Conservation (phyloP, 2,888 invertebrate species). For the Sesia bembeciformis region DNA sequence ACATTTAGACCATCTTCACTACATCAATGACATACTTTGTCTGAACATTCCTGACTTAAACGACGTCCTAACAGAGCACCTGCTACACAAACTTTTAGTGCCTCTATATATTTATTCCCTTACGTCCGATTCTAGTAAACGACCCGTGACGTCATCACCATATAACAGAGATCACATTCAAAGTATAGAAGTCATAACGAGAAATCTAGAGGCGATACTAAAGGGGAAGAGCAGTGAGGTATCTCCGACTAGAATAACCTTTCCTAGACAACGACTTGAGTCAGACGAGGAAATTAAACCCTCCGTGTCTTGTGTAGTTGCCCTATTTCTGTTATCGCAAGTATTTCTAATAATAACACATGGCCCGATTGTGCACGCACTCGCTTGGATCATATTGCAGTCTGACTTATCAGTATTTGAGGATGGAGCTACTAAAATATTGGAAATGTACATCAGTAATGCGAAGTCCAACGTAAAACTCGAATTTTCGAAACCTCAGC, state of each 20-base stretch:
- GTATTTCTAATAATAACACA: conserved; percentile 96
- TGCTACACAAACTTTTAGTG: conserved; percentile 92
- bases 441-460: conserved; percentile 77
- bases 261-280: conserved; percentile 47
- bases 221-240: conserved; percentile 72
- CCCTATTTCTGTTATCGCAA: conserved; percentile 93
- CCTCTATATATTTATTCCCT: conserved; percentile 96
- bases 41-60: conserved; percentile 94
- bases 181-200: conserved; percentile 76
- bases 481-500: conserved; percentile 80
- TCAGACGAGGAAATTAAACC: conserved; percentile 76
- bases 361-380: conserved; percentile 89
- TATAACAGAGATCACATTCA: conserved; percentile 60
- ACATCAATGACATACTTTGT: conserved; percentile 96
- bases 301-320: conserved; percentile 91
- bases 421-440: conserved; percentile 79
- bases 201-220: conserved; percentile 77
- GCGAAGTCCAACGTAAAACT: conserved; percentile 73
- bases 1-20: conserved; percentile 97
- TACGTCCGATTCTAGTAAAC: conserved; percentile 56
- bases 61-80: conserved; percentile 93
- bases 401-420: conserved; percentile 83
- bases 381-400: conserved; percentile 93
- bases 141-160: conserved; percentile 39
- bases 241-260: conserved; percentile 53